A percentile compares a stretch with the other conserved stretches of the same genome.
Evolutionary conservation across 1,140 invertebrate genomes (phyloP).

Genomic region (Eriocheir sinensis): DNA sequence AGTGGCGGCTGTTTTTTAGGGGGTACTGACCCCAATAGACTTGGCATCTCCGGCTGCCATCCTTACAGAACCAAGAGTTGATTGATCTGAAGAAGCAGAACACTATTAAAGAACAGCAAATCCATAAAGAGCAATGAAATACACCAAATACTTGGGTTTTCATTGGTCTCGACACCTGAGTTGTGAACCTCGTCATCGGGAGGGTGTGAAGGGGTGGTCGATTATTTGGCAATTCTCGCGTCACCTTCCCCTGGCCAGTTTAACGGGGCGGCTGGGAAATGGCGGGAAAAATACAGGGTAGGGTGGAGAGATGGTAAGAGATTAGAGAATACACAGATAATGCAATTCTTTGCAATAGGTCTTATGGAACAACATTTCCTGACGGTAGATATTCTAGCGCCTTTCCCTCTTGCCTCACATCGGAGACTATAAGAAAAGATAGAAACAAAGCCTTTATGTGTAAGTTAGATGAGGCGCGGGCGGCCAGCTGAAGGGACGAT

Average conservation of each 20-base stretch:
- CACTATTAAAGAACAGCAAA: no score
- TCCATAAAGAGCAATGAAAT: no score
- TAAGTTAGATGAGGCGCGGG: no score
- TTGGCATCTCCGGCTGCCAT: no score
- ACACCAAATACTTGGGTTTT: no score
- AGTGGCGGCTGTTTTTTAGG: background rate
- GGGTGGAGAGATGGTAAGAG: background rate
- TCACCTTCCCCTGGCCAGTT: background rate
- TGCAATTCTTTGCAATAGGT: background rate
- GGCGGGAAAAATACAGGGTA: background rate
- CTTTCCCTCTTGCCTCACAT: conserved; percentile 8
- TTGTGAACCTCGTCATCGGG: no score
- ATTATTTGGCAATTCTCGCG: background rate
- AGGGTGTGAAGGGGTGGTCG: no score
- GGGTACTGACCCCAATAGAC: background rate
- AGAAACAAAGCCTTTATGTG: no score
- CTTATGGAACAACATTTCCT: background rate
- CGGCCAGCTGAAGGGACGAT: no score
- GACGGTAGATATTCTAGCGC: background rate
- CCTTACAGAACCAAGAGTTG: no score
- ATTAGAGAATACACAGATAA: background rate
- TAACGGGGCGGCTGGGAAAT: background rate
- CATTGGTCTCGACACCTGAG: no score
- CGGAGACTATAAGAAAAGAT: background rate
- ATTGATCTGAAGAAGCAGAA: no score